phyloP scores from a whole-genome alignment of 2,888 invertebrate genomes.

The Cataglyphis altisquamis region DNA sequence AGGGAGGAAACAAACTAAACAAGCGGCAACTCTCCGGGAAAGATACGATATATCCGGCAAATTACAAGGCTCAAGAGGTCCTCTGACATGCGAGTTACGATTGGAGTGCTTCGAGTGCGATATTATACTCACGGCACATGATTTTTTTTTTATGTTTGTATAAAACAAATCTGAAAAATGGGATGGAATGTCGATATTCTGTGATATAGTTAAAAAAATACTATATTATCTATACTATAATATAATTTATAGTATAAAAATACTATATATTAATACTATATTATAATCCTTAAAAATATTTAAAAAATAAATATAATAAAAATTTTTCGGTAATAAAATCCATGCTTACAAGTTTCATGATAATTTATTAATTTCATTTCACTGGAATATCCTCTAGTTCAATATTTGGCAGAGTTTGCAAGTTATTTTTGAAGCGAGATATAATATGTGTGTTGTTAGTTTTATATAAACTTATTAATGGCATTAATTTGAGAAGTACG shows the following conservation, averaged over 20 bases:
- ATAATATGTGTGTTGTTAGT: neutral
- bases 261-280: neutral
- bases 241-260: no score
- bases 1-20: slow-evolving; percentile 41
- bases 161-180: neutral
- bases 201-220: neutral
- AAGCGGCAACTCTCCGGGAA: slow-evolving; percentile 24
- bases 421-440: neutral
- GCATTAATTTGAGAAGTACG: slow-evolving; percentile 8
- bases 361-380: neutral
- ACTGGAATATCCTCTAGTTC: neutral
- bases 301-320: neutral
- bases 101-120: slow-evolving; percentile 7
- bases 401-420: neutral
- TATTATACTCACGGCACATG: slow-evolving; percentile 6
- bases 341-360: neutral
- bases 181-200: neutral
- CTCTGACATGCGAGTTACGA: slow-evolving; percentile 35
- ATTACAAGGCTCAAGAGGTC: slow-evolving; percentile 43
- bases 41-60: slow-evolving; percentile 41
- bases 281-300: neutral
- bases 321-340: neutral
- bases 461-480: slow-evolving; percentile 1
- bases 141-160: slow-evolving; percentile 29
- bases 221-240: neutral